Evolutionary conservation across 2,113 vertebrate genomes (phyloP), one percentile per base, ranked within the genome.

Genomic region (Nettapus auritus): DNA sequence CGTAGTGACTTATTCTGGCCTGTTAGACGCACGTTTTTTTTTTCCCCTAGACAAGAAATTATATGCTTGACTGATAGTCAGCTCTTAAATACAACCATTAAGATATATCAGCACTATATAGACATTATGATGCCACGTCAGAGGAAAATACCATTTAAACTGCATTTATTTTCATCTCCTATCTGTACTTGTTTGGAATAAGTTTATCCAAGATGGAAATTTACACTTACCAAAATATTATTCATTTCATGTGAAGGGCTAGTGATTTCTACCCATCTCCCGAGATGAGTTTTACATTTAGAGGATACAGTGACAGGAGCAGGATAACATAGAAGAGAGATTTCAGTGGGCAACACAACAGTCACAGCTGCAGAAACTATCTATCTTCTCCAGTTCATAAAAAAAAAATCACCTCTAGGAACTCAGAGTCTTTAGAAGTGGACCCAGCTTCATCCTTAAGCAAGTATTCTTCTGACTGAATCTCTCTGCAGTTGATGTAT

Each of bases 61-160:
- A 55, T 38, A 70, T 75, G 40, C 79, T 74, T 82, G 75, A 84
- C 48, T 80, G 75, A 81, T n/a, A 80, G 23, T 69, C 44, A 56
- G 25, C 40, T 82, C 34, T 86, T 82, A 62, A 85, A 86, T 59
- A 74, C 38, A 87, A 31, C 36, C 69, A 48, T 82, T 92, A 84
- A 91, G 80, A 89, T 70, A 26, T 31, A 85, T 90, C 88, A 92
- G 38, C 26, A n/a, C 89, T 93, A 40, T 62, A 33, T 66, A 91
- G 40, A 42, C 56, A 75, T 21, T 15, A 42, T 71, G 82, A 76
- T 76, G 29, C 46, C 40, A 11, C 40, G 14, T 48, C 56, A 86
- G 75, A 94, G 5, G 48, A 91, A 90, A 84, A 75, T 42, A 34
- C n/a, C 36, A 82, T 86, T 87, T 76, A 44, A 68, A 63, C 2